A percentile compares a stretch with the other conserved stretches of the same genome.
Conservation (phyloP, 2,113 vertebrate genomes). For the Guaruba guarouba region DNA sequence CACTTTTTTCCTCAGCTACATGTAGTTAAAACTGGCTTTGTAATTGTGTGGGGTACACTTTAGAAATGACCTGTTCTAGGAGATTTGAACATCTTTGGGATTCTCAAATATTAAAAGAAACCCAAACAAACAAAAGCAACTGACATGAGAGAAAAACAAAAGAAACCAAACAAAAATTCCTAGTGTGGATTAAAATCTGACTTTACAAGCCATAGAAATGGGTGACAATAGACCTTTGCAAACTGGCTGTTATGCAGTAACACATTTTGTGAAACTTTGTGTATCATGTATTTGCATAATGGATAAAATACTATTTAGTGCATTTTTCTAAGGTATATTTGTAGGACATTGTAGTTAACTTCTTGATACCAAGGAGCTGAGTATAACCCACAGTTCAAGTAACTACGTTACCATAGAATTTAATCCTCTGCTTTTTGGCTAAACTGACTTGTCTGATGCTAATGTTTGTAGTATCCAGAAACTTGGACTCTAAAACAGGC, state of each 20-base stretch:
- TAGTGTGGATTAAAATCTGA: neutral
- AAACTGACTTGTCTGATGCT: rapidly evolving
- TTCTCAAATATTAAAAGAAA: neutral
- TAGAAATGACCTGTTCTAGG: neutral
- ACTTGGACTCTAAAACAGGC: neutral
- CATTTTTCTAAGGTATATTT: neutral
- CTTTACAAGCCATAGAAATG: neutral
- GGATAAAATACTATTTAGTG: neutral
- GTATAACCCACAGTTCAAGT: neutral
- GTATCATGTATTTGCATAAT: neutral
- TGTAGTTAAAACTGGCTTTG: neutral
- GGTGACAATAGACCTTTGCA: neutral
- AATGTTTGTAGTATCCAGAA: neutral
- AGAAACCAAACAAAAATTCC: neutral
- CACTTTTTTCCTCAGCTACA: neutral
- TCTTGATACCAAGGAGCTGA: neutral
- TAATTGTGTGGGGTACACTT: neutral
- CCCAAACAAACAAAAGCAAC: neutral
- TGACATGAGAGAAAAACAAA: neutral
- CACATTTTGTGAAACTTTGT: neutral
- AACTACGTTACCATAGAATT: neutral
- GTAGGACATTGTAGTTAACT: neutral
- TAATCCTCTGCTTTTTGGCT: neutral
- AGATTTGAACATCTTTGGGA: neutral
- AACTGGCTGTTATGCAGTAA: neutral